phyloP scores from a whole-genome alignment of 2,113 vertebrate genomes.

The Euleptes europaea region DNA sequence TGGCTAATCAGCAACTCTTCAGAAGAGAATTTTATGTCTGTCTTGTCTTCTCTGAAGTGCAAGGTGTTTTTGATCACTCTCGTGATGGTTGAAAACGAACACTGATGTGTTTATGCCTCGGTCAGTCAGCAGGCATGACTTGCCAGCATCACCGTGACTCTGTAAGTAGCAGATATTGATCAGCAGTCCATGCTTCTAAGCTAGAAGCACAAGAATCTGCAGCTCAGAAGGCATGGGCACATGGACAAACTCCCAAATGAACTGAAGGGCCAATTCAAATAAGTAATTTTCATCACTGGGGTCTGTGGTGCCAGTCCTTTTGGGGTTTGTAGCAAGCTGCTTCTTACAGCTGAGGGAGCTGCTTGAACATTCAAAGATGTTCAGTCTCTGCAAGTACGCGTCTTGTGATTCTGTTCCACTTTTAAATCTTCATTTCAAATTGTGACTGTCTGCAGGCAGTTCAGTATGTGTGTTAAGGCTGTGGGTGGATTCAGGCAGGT shows the following conservation, averaged over 20 bases:
- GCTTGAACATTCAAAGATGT: not conserved
- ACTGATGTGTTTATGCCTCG: not conserved
- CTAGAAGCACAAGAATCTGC: not conserved
- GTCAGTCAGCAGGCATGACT: not conserved
- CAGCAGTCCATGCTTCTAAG: slow-evolving; percentile 11
- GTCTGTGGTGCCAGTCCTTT: too few species aligned
- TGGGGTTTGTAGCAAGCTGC: too few species aligned
- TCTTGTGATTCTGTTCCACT: too few species aligned
- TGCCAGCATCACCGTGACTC: slow-evolving; percentile 12
- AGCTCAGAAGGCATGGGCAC: not conserved
- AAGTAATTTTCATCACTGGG: not conserved
- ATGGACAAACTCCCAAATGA: too few species aligned
- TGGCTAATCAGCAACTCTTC: not conserved
- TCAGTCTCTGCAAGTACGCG: too few species aligned
- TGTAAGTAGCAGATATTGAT: not conserved
- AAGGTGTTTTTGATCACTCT: not conserved
- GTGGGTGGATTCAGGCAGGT: not conserved
- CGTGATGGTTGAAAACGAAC: not conserved
- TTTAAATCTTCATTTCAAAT: too few species aligned
- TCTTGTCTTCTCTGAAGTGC: not conserved
- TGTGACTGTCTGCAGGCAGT: not conserved
- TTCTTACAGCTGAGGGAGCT: not conserved
- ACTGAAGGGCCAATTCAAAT: not conserved
- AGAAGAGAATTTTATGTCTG: not conserved
- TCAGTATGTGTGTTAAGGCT: not conserved